Base-by-base conservation (phyloP, 2,113 vertebrate species). In the Corythaixoides concolor region DNA sequence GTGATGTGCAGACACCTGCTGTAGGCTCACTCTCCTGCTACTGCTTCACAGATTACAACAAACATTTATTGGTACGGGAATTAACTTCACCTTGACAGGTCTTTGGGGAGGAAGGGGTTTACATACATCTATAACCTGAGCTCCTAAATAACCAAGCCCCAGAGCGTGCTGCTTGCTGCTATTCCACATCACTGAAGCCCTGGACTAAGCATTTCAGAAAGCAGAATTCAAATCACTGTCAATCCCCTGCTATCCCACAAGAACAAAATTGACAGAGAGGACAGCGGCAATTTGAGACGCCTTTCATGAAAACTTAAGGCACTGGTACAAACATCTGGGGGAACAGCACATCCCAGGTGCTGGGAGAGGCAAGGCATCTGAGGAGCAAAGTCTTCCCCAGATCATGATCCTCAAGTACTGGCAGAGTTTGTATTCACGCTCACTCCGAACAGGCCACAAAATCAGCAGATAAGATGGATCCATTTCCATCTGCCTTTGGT, bases 161-260 rank as follows among this genome's bases (percentile, higher is more conserved):
- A 47, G 22, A 76, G 49, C 2, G 8, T 58, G 82, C 50, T 1
- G 1, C 85, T 85, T 47, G 41, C 69, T 89, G 74, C 78, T 69
- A 2, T 55, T 83, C 33, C 55, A n/a, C 53, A 47, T 91, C 69
- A 62, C n/a, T 18, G 26, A 55, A 88, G 58, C 41, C 62, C 58
- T 55, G 28, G 72, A 59, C 53, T 75, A 93, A 90, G 43, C 49
- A 28, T 37, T 94, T 92, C 64, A 53, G 86, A 97, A 97, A 85
- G 87, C 74, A 73, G 84, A 72, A 83, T 63, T 41, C 69, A 76
- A 82, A 79, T 79, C 55, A 49, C 53, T 88, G 92, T 77, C 95
- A 95, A 73, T 85, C 37, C 45, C 43, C 84, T 92, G 77, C 66
- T 66, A 77, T n/a, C 55, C 27, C 67, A 47, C 63, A 78, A 70